Evolutionary conservation across 2,888 invertebrate species (phyloP), one percentile per base, ranked within the genome.

Genomic region (Xestia rhomboidea): DNA sequence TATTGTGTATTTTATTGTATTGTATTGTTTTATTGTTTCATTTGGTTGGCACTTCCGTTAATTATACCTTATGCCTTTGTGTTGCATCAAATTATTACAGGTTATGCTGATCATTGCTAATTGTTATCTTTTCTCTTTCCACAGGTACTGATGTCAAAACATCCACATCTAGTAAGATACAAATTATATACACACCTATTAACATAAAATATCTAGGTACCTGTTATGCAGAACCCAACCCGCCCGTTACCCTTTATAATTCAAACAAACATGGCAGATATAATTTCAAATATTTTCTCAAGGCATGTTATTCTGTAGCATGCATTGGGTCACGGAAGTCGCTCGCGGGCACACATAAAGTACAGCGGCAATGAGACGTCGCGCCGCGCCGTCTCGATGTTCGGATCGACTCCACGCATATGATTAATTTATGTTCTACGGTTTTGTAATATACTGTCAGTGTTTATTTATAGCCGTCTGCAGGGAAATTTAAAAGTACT

Each of bases 351-450:
- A 77, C 82, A 82, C 81, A 83, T 84, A 81, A 86, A 88, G 83
- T 81, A 83, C 79, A 72, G 86, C 83, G 88, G 90, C 89, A 88
- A 91, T 89, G 87, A 90, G 89, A 86, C 82, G 84, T 89, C 88
- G 86, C 78, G 34, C 34, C 34, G 34, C 34, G 34, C 34, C 85
- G 78, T 73, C 76, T 68, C 83, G 57, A 76, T 84, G 85, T 80
- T 78, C 63, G 80, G 77, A 85, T 83, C 83, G 74, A 83, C 85
- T 87, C 64, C 74, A 63, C 73, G 79, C 68, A 79, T 86, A 76
- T 81, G 74, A 85, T 88, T 88, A 83, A 87, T 87, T 85, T 79
- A 83, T 79, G 69, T 74, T 41, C 70, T 76, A 76, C 72, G 70
- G 80, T 77, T 84, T 77, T 71, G 66, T 81, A 57, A 71, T 68